phyloP scores from a whole-genome alignment of 2,113 vertebrate genomes.

The Chascanopsetta lugubris region DNA sequence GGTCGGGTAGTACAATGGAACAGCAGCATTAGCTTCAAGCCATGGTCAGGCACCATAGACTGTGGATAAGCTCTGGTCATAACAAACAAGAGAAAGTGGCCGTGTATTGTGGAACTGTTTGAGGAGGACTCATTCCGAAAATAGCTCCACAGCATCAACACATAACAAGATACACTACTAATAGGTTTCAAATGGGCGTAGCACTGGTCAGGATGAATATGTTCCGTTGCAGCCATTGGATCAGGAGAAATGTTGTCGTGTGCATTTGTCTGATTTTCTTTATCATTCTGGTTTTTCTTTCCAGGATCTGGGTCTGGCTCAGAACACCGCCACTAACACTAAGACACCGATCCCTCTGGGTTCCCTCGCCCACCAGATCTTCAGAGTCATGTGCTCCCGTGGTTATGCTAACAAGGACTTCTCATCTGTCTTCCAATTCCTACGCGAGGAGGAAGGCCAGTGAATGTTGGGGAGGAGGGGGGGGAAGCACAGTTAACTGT shows the following conservation, averaged over 20 bases:
- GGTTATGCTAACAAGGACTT: slow-evolving; percentile 97
- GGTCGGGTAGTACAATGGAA: too few relatives aligned
- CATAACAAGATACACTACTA: too few relatives aligned
- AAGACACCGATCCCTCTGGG: slow-evolving; percentile 92
- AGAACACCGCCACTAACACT: slow-evolving; percentile 93
- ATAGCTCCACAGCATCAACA: too few relatives aligned
- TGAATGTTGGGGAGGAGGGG: slow-evolving; percentile 49
- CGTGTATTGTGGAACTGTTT: too few relatives aligned
- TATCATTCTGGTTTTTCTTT: not conserved
- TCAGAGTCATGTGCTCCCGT: slow-evolving; percentile 94
- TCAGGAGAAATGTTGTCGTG: not conserved
- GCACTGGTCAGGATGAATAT: not conserved
- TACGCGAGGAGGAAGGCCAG: slow-evolving; percentile 93
- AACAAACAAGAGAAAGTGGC: too few relatives aligned
- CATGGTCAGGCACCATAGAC: too few relatives aligned
- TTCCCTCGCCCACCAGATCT: slow-evolving; percentile 95
- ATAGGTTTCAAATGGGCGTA: too few relatives aligned
- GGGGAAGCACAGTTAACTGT: slow-evolving; percentile 27
- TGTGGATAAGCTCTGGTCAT: too few relatives aligned
- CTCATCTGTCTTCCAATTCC: slow-evolving; percentile 97
- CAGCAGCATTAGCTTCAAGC: too few relatives aligned
- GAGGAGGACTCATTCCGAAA: too few relatives aligned
- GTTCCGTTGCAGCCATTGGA: not conserved
- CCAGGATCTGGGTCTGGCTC: slow-evolving; percentile 96
- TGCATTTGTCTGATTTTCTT: not conserved